Evolutionary conservation across 1,140 invertebrate genomes (phyloP), one percentile per base, ranked within the genome.

Genomic region (Diabrotica virgifera): DNA sequence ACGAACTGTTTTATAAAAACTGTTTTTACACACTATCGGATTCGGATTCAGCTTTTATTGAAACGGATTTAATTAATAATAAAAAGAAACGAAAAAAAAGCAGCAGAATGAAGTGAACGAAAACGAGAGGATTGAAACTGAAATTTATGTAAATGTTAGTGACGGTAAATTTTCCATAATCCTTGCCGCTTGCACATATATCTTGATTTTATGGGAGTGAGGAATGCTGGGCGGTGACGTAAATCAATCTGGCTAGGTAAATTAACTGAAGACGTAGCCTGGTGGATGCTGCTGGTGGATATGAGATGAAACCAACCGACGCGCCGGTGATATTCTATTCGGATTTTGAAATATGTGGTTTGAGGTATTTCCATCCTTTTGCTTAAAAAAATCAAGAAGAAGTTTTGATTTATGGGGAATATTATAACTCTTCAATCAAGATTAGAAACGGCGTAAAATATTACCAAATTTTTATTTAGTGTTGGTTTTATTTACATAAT

Each of bases 171-270:
- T 59, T 24, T 50, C 58, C 46, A 59, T 59, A 59, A 59, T 59
- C 58, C 58, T 53, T 50, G 58, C 58, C 46, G 58, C 38, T 59
- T 24, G 13, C 24, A 12, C 6, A 59, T 59, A 59, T 59, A 59
- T 59, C 58, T 59, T 59, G 58, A 59, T 59, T 50, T 59, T 59
- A 59, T 59, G 58, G 58, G n/a, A 50, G 58, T 51, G 58, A 59
- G 58, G 38, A 59, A 59, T 59, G 58, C 58, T 40, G 37, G 58
- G 55, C 55, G 13, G 12, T 59, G 58, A 59, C 58, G 38, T 59
- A 59, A 59, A 59, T 59, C 58, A 59, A 59, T 59, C 58, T 40
- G 11, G 58, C 37, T 13, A 59, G 36, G 55, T 36, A 36, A 57
- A 46, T 46, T 46, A 46, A 46, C 40, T n/a, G 40, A 46, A 46